These are phyloP conservation scores for Pristionchus mayeri DNA, from an alignment of 2,888 invertebrate genomes.

Conservation along the genomic window DNA sequence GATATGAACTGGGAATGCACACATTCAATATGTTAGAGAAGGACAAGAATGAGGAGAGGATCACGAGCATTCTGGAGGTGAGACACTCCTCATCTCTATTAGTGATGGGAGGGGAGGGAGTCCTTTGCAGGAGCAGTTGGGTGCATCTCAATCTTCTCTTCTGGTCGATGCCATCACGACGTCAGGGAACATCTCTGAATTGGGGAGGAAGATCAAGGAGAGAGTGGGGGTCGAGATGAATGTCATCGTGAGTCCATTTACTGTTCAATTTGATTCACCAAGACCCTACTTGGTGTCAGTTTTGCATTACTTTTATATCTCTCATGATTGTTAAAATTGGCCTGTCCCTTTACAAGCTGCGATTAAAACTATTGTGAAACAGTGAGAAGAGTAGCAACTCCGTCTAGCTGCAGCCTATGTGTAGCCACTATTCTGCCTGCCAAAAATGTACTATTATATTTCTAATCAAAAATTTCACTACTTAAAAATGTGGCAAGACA, in stretches of 20 bases:
- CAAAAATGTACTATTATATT: no score
- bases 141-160: background rate
- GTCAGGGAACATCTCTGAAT: background rate
- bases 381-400: no score
- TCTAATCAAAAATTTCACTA: no score
- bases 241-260: background rate
- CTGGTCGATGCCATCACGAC: background rate
- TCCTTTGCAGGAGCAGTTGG: background rate
- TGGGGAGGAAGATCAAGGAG: slow-evolving; percentile 12
- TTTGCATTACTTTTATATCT: no score
- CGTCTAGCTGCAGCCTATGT: no score
- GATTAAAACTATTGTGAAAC: no score
- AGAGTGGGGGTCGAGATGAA: slow-evolving; percentile 5
- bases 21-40: slow-evolving; percentile 20
- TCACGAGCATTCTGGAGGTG: background rate
- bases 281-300: no score
- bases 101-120: background rate
- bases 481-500: no score
- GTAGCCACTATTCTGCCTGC: no score
- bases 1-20: slow-evolving; percentile 37
- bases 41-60: background rate
- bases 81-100: background rate
- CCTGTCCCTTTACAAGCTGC: no score
- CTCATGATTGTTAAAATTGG: no score
- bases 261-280: no score